phyloP scores from a whole-genome alignment of 1,140 invertebrate species.

The Oreohelix idahoensis region DNA sequence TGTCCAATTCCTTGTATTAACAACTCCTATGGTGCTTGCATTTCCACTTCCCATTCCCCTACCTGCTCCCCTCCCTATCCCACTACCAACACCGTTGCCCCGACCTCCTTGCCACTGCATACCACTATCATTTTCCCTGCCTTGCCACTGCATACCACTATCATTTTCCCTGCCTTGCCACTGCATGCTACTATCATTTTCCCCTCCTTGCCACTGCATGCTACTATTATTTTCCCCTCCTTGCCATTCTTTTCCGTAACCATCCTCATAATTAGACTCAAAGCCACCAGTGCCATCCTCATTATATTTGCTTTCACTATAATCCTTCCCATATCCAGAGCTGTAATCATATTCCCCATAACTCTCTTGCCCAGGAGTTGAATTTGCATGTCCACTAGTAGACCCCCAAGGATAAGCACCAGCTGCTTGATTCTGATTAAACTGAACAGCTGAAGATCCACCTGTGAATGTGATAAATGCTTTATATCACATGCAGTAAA shows the following conservation, averaged over 20 bases:
- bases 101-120: neutral
- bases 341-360: neutral
- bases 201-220: neutral
- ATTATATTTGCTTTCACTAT: neutral
- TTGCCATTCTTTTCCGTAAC: neutral
- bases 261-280: neutral
- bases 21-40: neutral
- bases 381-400: neutral
- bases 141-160: neutral
- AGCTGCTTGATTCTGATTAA: neutral
- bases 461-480: neutral
- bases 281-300: neutral
- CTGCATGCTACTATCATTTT: neutral
- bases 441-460: neutral
- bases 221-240: neutral
- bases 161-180: neutral
- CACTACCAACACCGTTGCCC: neutral
- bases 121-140: neutral
- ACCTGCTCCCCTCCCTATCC: neutral
- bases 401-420: neutral
- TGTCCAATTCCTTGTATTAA: neutral
- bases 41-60: neutral
- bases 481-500: neutral
- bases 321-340: constrained; percentile 7
- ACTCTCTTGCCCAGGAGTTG: neutral